Evolutionary conservation across 2,113 vertebrate genomes (phyloP), one percentile per base, ranked within the genome.

Genomic region (Microtus montanus): DNA sequence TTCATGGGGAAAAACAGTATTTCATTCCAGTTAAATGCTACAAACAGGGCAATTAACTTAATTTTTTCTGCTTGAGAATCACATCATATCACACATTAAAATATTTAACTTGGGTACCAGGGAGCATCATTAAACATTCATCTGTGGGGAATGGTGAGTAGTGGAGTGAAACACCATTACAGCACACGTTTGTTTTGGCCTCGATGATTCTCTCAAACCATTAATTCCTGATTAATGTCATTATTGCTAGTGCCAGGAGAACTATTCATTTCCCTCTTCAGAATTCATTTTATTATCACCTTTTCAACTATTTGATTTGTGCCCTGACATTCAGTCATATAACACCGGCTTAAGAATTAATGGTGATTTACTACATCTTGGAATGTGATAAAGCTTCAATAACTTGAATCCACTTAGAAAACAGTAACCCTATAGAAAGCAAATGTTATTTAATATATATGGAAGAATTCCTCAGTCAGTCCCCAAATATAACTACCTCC

Each of bases 21-120:
- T 95, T 96, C 93, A 93, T 95, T 77, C 44, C 54, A 96, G 73
- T 24, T 83, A 95, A 96, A 88, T 83, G 63, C n/a, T 75, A 77
- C 66, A 86, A 75, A 91, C 90, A 68, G 58, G n/a, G 5, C 84
- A 95, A 95, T 97, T 95, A 95, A 88, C 66, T 35, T 85, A 66
- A 44, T 90, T 91, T 74, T 96, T 96, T 44, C 90, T 96, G 71
- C 77, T 83, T 95, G 71, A 95, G 71, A 90, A 89, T 88, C 71
- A 84, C 78, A 90, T 96, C 38, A 38, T 20, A 96, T 94, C 92
- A 78, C 80, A 77, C 85, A 96, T 86, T 88, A 93, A 92, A 95
- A 96, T 87, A 92, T 95, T 95, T 90, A 95, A 90, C 26, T 86
- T 92, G 66, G 19, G 41, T 86, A 78, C 71, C 63, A 82, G n/a